These are phyloP conservation scores for Lagopus leucura DNA, from an alignment of 2,113 vertebrate genomes.

Conservation along the genomic window DNA sequence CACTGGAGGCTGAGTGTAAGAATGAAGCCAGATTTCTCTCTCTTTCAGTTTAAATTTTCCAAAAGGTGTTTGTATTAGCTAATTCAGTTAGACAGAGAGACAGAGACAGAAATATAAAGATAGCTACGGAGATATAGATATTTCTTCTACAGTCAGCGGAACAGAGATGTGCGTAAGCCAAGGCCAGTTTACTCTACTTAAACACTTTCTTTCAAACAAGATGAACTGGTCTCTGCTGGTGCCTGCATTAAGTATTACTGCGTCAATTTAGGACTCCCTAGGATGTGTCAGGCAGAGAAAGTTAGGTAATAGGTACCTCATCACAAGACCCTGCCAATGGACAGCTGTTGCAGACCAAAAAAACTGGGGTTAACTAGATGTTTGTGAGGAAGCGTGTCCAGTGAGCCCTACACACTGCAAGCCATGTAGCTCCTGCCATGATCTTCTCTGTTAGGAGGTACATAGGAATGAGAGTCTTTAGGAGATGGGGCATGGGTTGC, in stretches of 20 bases:
- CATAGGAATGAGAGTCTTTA: neutral
- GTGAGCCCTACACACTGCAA: neutral
- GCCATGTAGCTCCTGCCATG: neutral
- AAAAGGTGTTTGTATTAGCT: neutral
- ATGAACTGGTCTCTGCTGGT: neutral
- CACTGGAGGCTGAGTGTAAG: rapidly evolving
- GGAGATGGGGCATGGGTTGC: neutral
- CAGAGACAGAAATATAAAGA: neutral
- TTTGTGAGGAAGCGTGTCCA: neutral
- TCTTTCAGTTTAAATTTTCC: neutral
- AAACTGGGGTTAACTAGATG: neutral
- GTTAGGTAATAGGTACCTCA: neutral
- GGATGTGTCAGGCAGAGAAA: neutral
- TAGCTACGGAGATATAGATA: neutral
- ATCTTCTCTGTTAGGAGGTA: neutral
- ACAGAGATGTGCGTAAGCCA: neutral
- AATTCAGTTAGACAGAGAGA: neutral
- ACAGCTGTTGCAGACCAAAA: neutral
- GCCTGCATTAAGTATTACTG: neutral
- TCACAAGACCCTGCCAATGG: neutral
- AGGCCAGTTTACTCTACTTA: neutral
- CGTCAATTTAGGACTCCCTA: neutral
- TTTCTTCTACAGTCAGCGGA: neutral
- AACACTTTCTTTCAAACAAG: neutral
- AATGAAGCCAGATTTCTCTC: neutral